Conservation (phyloP, 2,113 vertebrate species). For the Nannobrachium achirus region DNA sequence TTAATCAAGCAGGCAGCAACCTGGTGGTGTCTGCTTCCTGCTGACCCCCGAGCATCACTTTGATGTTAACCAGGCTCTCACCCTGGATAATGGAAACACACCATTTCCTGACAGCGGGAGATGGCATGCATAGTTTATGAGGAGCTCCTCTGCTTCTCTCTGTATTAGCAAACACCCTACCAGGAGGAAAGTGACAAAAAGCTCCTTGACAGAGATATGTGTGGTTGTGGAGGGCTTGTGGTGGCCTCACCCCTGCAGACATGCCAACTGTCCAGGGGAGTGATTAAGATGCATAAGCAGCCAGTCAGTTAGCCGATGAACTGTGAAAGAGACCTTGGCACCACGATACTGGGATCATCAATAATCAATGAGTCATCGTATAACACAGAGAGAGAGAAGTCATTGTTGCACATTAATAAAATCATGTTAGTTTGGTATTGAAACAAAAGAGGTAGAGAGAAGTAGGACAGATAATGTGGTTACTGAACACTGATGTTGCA, state of each 20-base stretch:
- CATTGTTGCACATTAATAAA: not conserved
- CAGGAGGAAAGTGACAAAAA: constrained; percentile 61
- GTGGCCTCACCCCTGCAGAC: constrained; percentile 27
- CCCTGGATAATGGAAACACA: constrained; percentile 66
- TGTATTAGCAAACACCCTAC: constrained; percentile 69
- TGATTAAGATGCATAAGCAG: constrained; percentile 28
- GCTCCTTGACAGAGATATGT: constrained; percentile 56
- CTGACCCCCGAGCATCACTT: constrained; percentile 62
- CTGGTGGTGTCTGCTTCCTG: constrained; percentile 51
- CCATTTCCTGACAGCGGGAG: constrained; percentile 66
- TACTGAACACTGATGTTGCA: constrained; percentile 14
- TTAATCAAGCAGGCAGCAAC: constrained; percentile 65
- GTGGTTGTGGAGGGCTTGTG: constrained; percentile 27
- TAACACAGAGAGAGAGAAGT: constrained; percentile 2
- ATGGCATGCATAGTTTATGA: constrained; percentile 75
- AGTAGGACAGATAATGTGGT: constrained; percentile 32
- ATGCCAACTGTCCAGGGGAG: constrained; percentile 43
- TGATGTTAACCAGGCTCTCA: constrained; percentile 70
- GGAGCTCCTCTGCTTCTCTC: constrained; percentile 53
- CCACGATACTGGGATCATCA: constrained; percentile 16
- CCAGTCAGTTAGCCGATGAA: constrained; percentile 44
- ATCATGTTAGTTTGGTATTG: constrained; percentile 6
- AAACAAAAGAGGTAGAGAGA: constrained; percentile 14
- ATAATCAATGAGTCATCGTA: constrained; percentile 7
- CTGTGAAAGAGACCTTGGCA: constrained; percentile 25